Evolutionary conservation across 2,888 invertebrate species (phyloP), one percentile per base, ranked within the genome.

Genomic region (Xestia ashworthii): DNA sequence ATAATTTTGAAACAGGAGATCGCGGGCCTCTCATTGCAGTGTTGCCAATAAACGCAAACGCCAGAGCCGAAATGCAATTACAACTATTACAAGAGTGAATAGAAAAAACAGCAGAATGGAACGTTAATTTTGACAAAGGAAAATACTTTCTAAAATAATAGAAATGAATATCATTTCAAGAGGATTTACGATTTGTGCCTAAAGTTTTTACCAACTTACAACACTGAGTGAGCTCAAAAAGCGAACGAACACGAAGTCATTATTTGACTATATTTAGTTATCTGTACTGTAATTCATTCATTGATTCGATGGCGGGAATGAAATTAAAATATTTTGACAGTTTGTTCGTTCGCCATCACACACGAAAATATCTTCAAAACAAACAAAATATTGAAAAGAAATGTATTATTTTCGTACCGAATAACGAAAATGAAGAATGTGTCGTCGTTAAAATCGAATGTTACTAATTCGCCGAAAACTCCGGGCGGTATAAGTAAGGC

Each of bases 401-500:
- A 75, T 78, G 32, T 67, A 68, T 73, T 62, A 71, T 41, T 78
- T 46, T 58, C 5, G 19, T 48, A 1, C 12, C 6, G n/a, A 66
- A 65, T 58, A 76, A 44, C 9, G 19, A 91, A 85, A 74, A 95
- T 94, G 95, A 94, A 94, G 85, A 93, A 91, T 89, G 86, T 88
- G n/a, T 87, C 93, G 19, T 89, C 91, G 12, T 66, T 92, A n/a
- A 94, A 93, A 86, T 79, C 89, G 5, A 92, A 83, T 58, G 91
- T 87, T 74, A 89, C 79, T 16, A 94, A 94, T 71, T 95, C 96
- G 0, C 95, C 96, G 3, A 96, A 96, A 88, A 97, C 96, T 38
- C 95, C 96, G 3, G 96, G 96, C 32, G 96, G 97, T 32, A 97
- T 97, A 41, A 97, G 95, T 86, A 97, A 96, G 86, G 95, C 95